Evolutionary conservation across 1,140 invertebrate genomes (phyloP), one percentile per base, ranked within the genome.

Genomic region (Amphibalanus amphitrite): DNA sequence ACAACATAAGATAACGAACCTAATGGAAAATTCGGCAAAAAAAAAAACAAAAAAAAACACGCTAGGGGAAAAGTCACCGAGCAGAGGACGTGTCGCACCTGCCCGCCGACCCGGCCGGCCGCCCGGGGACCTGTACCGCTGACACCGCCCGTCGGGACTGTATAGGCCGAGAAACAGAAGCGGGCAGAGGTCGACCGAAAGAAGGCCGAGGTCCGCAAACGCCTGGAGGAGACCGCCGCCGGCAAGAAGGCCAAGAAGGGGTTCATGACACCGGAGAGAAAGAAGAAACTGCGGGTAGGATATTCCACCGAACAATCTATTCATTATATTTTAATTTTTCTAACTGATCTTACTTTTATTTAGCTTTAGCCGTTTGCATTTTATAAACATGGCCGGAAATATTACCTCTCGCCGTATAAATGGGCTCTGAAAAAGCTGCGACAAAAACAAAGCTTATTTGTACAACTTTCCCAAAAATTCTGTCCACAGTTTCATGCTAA

Each of bases 191-290:
- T 93, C 81, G 91, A 95, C 84, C 88, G 90, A 85, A 95, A 93
- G 85, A 90, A 91, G 83, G 91, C 91, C 79, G 92, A 96, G 83
- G 92, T 95, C 81, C 89, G 93, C 82, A 92, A 92, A 84, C 91
- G 93, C 79, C 91, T 96, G 84, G 93, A 95, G 83, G 92, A 94
- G 82, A 91, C 91, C 81, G 93, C 92, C 81, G 92, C 92, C 81
- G 90, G 90, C 81, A 95, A 95, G 83, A 95, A 95, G 83, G 93
- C 93, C 84, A 95, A 95, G 87, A 95, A 95, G 83, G 93, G 93
- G 89, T 96, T 96, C 89, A 95, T 96, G 93, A 96, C 93, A 79
- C 93, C 93, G 76, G 92, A 95, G 83, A 92, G 93, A 82, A 96
- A 96, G 89, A 95, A 95, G 91, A 96, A 96, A 82, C 90, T 96